A percentile compares a stretch with the other conserved stretches of the same genome.
phyloP scores from a whole-genome alignment of 2,797 vertebrate genomes.

The Myripristis murdjan region DNA sequence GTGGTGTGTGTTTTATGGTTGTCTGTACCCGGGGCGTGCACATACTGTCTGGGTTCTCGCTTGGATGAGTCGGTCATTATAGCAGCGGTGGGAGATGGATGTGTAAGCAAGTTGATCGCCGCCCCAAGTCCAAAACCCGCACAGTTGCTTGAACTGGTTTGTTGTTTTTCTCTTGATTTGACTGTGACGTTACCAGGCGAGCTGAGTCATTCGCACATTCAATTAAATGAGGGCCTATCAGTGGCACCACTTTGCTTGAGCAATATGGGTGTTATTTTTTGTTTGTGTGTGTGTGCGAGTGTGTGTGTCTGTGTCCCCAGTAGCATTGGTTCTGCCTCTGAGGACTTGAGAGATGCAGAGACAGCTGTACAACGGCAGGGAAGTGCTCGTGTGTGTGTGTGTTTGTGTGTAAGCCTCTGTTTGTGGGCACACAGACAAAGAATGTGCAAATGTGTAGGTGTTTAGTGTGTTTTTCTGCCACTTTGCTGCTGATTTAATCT shows the following conservation, averaged over 20 bases:
- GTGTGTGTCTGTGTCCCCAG: background rate
- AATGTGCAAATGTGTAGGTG: constrained; percentile 36
- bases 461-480: constrained; percentile 24
- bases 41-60: constrained; percentile 25
- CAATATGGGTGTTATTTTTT: constrained; percentile 4
- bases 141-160: background rate
- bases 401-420: background rate
- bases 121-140: constrained; percentile 1
- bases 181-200: background rate
- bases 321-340: constrained; percentile 26
- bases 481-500: constrained; percentile 28
- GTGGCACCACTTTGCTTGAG: constrained; percentile 8
- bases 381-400: constrained; percentile 19
- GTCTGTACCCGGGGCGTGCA: background rate
- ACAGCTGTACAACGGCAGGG: constrained; percentile 60
- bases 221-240: constrained; percentile 10
- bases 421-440: constrained; percentile 8
- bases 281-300: background rate
- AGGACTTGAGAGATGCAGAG: constrained; percentile 44
- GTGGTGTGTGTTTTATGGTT: constrained; percentile 41
- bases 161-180: constrained; percentile 8
- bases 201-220: constrained; percentile 26
- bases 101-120: constrained; percentile 29
- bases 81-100: constrained; percentile 59
- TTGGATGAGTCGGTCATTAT: constrained; percentile 62